These are phyloP conservation scores for Oligia fasciuncula DNA, from an alignment of 2,888 invertebrate genomes.

Conservation along the genomic window DNA sequence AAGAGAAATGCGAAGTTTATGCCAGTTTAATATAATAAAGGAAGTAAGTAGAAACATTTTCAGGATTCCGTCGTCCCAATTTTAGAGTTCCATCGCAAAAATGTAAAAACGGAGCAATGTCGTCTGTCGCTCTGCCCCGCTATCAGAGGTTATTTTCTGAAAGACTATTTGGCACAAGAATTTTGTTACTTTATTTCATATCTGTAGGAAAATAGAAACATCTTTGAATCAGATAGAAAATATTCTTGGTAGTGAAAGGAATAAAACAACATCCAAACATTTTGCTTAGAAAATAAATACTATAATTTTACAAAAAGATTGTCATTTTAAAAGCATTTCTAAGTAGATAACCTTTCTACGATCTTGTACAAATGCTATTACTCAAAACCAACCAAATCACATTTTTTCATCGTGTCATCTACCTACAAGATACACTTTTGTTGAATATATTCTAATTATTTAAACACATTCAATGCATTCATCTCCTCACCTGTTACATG, in stretches of 20 bases:
- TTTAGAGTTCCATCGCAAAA: constrained; percentile 53
- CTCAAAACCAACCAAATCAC: constrained; percentile 3
- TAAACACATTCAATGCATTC: constrained; percentile 22
- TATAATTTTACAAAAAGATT: background rate
- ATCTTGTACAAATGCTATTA: constrained; percentile 4
- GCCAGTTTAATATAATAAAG: constrained; percentile 50
- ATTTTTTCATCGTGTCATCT: background rate
- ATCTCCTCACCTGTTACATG: constrained; percentile 22
- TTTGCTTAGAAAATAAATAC: background rate
- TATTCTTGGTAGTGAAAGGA: constrained; percentile 1
- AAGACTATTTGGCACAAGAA: constrained; percentile 60
- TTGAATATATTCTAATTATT: constrained; percentile 35
- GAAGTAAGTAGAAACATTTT: constrained; percentile 47
- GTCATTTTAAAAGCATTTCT: background rate
- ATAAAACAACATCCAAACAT: background rate
- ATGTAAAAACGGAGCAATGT: constrained; percentile 57
- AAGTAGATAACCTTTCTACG: background rate
- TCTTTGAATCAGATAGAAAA: constrained; percentile 29
- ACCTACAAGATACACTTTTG: background rate
- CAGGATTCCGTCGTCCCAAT: constrained; percentile 44
- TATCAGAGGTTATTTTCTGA: constrained; percentile 55
- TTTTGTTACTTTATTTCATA: constrained; percentile 39
- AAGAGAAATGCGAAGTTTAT: constrained; percentile 25
- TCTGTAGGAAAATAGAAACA: constrained; percentile 41
- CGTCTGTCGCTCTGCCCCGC: constrained; percentile 41